These are phyloP conservation scores for Chrysaora quinquecirrha DNA, from an alignment of 30 jellyfish, hydroid and myxozoan species.

Conservation along the genomic window DNA sequence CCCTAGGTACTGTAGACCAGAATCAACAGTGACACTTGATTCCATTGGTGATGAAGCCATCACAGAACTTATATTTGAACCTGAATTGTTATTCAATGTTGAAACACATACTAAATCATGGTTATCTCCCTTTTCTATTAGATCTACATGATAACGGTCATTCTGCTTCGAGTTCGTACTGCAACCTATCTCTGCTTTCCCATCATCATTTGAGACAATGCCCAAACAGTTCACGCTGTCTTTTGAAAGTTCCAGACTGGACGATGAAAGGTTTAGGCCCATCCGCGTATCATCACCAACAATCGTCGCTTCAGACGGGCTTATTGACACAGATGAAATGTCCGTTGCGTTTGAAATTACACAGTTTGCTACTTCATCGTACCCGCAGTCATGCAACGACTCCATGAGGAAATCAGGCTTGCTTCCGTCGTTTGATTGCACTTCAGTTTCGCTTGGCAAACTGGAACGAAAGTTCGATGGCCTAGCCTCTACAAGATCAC, in stretches of 20 bases:
- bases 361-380: constrained; percentile 1
- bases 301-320: background rate
- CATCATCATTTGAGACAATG: background rate
- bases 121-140: background rate
- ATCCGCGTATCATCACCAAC: background rate
- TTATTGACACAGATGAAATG: background rate
- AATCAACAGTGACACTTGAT: constrained; percentile 15
- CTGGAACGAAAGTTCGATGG: background rate
- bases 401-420: background rate
- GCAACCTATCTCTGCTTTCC: background rate
- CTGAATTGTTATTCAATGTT: background rate
- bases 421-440: background rate
- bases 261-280: background rate
- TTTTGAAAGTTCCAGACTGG: background rate
- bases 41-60: background rate
- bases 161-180: background rate
- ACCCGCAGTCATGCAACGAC: background rate
- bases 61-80: background rate
- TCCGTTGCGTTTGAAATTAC: background rate
- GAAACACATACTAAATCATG: background rate
- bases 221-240: background rate
- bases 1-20: constrained; percentile 47
- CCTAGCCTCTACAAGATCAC: background rate
- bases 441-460: background rate
- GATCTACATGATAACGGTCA: background rate